Base-by-base conservation (phyloP, 2,888 invertebrate genomes). In the Ryuthela nishihirai region DNA sequence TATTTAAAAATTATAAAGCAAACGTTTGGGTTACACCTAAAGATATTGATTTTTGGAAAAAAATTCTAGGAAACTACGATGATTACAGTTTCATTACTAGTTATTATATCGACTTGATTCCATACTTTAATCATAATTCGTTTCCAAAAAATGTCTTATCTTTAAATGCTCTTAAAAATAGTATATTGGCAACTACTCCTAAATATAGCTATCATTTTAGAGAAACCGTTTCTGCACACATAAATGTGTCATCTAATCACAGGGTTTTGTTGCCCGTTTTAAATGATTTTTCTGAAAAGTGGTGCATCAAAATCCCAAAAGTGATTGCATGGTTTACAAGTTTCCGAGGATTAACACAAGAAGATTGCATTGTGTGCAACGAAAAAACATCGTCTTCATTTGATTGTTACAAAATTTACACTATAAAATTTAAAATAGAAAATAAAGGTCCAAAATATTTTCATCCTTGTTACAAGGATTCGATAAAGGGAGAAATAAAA, bases 331-430 rank as follows among this genome's bases (percentile, higher is more conserved):
- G 32, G 40, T 54, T 32, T 40, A n/a, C 18, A 1, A 46, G 40
- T 40, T 54, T 54, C 41, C 39, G 41, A 40, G 53, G 53, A 1
- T 46, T 15, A 18, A 54, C 45, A 6, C 53, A 54, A 41, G 45
- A 54, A 45, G 53, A 54, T 34, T 54, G 45, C 12, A 54, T 54
- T 20, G 53, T 46, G n/a, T n/a, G n/a, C 1, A 21, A 40, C 20
- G 9, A 34, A 29, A 25, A 41, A 9, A 36, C 34, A 20, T 7
- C 35, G 4, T n/a, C 40, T 10, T 39, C 25, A 3, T 54, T 54
- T 41, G 34, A 54, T 25, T 20, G 39, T 12, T 40, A 40, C 15
- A 24, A 46, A 4, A 25, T 54, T 15, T 54, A 40, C 25, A 54
- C 53, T 2, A 26, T 54, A 10, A 40, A 34, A 35, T 29, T 54